Conservation (phyloP, 2,113 vertebrate genomes). For the Bubo blakistoni region DNA sequence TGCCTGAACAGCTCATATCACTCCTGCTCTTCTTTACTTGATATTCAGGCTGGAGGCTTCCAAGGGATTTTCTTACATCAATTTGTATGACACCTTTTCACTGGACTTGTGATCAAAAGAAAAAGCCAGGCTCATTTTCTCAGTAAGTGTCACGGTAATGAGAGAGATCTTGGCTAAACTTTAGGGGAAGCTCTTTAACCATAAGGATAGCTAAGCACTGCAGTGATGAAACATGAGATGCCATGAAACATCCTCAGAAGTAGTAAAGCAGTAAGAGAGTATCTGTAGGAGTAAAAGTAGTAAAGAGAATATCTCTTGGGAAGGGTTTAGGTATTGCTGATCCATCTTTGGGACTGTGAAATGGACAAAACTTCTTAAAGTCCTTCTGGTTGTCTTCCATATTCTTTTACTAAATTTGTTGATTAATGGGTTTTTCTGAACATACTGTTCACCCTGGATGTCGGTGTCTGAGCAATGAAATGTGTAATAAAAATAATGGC, state of each 20-base stretch:
- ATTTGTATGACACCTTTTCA: conserved; percentile 5
- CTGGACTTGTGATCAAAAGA: conserved; percentile 33
- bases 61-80: conserved; percentile 57
- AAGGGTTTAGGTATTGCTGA: neutral
- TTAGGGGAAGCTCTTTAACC: neutral
- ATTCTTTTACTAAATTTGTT: neutral
- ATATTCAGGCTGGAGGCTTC: conserved; percentile 27
- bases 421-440: conserved; percentile 9
- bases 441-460: neutral
- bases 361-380: neutral
- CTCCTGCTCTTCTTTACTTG: conserved; percentile 9
- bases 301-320: neutral
- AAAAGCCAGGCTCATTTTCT: conserved; percentile 35
- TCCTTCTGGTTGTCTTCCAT: neutral
- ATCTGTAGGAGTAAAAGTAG: neutral
- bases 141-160: neutral
- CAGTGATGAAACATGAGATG: neutral
- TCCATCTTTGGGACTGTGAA: neutral
- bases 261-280: neutral
- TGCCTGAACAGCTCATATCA: neutral
- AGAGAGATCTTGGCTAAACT: neutral
- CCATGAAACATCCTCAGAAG: neutral
- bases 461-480: neutral
- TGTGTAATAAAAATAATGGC: neutral
- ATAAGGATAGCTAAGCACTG: neutral